Conservation (phyloP, 2,113 vertebrate genomes). For the Nycticorax nycticorax region DNA sequence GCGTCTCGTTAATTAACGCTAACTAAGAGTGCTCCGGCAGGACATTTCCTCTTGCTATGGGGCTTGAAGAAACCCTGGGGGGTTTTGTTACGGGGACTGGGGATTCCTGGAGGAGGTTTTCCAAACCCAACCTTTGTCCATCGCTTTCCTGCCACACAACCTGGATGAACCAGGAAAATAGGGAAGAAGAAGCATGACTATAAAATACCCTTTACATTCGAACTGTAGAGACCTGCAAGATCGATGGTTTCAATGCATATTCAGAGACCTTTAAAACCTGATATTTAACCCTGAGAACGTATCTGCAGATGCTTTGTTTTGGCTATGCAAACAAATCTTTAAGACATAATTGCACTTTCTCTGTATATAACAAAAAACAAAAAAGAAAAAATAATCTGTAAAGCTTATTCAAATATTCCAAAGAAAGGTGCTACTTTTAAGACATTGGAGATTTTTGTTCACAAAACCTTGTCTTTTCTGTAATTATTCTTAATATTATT, state of each 20-base stretch:
- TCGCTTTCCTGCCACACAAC: background rate
- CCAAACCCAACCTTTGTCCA: background rate
- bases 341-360: slow-evolving; percentile 68
- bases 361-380: slow-evolving; percentile 2
- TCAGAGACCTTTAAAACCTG: slow-evolving; percentile 20
- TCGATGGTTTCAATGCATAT: background rate
- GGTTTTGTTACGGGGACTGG: background rate
- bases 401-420: slow-evolving; percentile 8
- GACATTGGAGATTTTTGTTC: slow-evolving; percentile 56
- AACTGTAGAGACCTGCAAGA: background rate
- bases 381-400: background rate
- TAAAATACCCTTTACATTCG: background rate
- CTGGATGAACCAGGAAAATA: background rate
- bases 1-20: background rate
- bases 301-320: slow-evolving; percentile 3
- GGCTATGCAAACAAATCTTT: slow-evolving; percentile 36
- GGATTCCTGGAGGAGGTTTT: background rate
- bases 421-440: slow-evolving; percentile 65
- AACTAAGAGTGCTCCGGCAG: background rate
- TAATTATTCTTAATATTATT: slow-evolving; percentile 25
- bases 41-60: background rate
- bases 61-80: background rate
- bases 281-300: slow-evolving; percentile 55
- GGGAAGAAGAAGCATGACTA: background rate
- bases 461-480: background rate